Percentiles rank a stretch among this genome's conserved stretches.
Conservation (phyloP, 2,113 vertebrate species). For the Sturnus vulgaris region DNA sequence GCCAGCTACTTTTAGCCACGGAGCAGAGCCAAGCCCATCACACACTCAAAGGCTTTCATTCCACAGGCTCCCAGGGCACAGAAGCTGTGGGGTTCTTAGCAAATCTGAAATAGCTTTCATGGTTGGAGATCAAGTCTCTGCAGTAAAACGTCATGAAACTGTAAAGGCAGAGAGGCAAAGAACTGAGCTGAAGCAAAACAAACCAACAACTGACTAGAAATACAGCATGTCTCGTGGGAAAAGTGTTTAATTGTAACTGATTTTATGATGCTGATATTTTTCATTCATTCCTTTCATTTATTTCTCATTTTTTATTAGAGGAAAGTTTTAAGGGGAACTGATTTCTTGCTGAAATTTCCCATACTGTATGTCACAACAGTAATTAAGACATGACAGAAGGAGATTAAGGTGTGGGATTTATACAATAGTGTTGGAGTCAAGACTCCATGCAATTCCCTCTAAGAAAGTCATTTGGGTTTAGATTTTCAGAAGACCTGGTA, state of each 20-base stretch:
- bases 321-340: neutral
- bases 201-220: neutral
- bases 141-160: neutral
- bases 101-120: conserved; percentile 28
- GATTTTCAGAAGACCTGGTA: neutral
- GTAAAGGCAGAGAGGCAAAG: neutral
- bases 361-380: neutral
- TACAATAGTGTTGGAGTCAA: accelerated
- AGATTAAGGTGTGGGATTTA: neutral
- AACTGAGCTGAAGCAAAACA: neutral
- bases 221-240: neutral
- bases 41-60: neutral
- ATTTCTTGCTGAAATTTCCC: neutral
- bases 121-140: neutral
- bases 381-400: conserved; percentile 1
- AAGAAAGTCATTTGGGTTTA: neutral
- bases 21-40: neutral
- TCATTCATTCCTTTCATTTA: neutral
- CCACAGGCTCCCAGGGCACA: neutral
- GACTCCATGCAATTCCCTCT: neutral
- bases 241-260: neutral
- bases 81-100: neutral
- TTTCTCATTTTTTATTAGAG: neutral
- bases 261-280: neutral
- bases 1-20: neutral